Evolutionary conservation across 2,797 vertebrate genomes (phyloP).

Genomic region (Anas flavirostris): DNA sequence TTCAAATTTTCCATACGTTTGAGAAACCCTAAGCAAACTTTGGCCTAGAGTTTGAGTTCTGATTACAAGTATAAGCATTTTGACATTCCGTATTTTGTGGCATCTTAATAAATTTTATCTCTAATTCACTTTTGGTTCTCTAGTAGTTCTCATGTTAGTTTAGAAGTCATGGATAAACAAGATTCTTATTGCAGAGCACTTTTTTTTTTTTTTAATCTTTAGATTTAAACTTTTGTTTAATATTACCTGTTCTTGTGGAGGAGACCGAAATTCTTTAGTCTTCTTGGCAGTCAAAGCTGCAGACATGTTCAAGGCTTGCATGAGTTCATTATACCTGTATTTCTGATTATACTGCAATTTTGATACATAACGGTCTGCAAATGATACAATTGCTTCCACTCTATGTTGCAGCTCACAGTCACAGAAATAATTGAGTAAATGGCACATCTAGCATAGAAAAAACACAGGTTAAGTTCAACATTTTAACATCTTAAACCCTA

Average conservation of each 20-base stretch:
- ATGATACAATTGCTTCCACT: constrained; percentile 96
- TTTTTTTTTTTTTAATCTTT: not conserved
- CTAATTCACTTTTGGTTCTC: not conserved
- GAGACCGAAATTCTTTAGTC: constrained; percentile 96
- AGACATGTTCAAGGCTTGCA: constrained; percentile 98
- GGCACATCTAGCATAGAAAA: constrained; percentile 89
- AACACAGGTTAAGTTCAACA: not conserved
- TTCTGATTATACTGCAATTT: constrained; percentile 98
- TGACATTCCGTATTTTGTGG: not conserved
- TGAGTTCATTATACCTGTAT: constrained; percentile 97
- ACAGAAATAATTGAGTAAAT: constrained; percentile 97
- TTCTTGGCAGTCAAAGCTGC: constrained; percentile 96
- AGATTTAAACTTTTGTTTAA: not conserved
- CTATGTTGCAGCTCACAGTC: constrained; percentile 98
- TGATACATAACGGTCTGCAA: constrained; percentile 94
- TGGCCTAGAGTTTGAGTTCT: not conserved
- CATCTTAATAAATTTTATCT: not conserved
- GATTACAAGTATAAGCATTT: not conserved
- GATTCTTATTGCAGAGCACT: not conserved
- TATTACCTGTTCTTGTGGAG: constrained; percentile 97
- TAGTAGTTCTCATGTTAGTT: not conserved
- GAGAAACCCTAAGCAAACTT: not conserved
- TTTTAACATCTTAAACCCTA: not conserved
- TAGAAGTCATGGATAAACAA: not conserved
- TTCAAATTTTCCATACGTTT: not conserved